Base-by-base conservation (phyloP, 2,888 invertebrate species). In the Mechanitis messenoides region DNA sequence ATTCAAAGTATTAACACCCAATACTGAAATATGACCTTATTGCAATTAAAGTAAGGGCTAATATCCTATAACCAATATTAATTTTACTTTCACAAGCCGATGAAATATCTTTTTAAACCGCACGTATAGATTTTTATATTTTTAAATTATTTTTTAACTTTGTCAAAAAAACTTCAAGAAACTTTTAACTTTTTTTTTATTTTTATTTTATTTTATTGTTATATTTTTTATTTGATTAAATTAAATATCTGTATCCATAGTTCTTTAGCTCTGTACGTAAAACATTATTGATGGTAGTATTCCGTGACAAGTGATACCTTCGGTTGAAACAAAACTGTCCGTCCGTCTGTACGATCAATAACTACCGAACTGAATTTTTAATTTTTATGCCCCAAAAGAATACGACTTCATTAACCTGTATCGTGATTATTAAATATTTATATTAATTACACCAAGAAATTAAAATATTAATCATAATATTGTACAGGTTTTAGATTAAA, bases 271-370 rank as follows among this genome's bases (percentile, higher is more conserved):
- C 58, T 62, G 59, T 68, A 73, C 72, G 73, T 76, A 75, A 76
- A 80, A 76, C 72, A 75, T 85, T 85, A 88, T 89, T 89, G 87
- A 90, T 90, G 87, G 78, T 76, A 75, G 78, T 72, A 87, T 89
- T 78, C 81, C 89, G 89, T 89, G 89, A 85, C 87, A 78, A 79
- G 79, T 79, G 75, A 78, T 69, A 72, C 72, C 71, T 73, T 71
- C 71, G 72, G 63, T 58, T 55, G 67, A 61, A 76, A 82, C 83
- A 77, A 77, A 76, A 74, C 75, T 76, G 72, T 75, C 68, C 66
- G 72, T 75, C 68, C 66, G 75, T 76, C 69, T 74, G 78, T 75
- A 72, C 65, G 81, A 79, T 85, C 84, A 80, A 84, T 85, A 84
- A 69, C 73, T 61, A 66, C 47, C 55, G 46, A 64, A 63, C 63